A percentile compares a stretch with the other conserved stretches of the same genome.
Conservation (phyloP, 1,140 invertebrate species). For the Drosophila sucinea region DNA sequence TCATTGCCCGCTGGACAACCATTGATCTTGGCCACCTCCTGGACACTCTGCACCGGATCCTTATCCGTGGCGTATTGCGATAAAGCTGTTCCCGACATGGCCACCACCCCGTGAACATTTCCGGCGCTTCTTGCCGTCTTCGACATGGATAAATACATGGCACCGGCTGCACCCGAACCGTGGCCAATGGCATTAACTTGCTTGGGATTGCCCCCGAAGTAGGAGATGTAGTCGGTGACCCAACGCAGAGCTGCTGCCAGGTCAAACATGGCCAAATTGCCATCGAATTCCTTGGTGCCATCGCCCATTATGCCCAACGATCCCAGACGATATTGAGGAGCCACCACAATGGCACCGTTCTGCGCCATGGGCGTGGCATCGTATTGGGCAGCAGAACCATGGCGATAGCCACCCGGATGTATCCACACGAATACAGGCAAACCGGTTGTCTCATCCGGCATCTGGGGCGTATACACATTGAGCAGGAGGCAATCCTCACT, state of each 20-base stretch:
- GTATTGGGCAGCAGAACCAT: conserved; percentile 87
- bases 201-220: conserved; percentile 88
- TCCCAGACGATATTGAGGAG: conserved; percentile 92
- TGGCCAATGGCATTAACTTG: conserved; percentile 88
- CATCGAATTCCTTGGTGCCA: conserved; percentile 86
- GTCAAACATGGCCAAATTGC: conserved; percentile 89
- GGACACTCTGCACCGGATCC: conserved; percentile 84
- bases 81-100: conserved; percentile 88
- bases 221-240: conserved; percentile 87
- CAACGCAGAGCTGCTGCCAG: conserved; percentile 87
- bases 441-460: conserved; percentile 84
- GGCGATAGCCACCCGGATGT: conserved; percentile 86
- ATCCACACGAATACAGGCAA: conserved; percentile 87
- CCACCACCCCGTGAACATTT: conserved; percentile 85
- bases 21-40: conserved; percentile 84
- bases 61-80: conserved; percentile 87
- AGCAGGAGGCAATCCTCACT: conserved; percentile 90
- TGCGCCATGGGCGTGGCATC: conserved; percentile 86
- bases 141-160: conserved; percentile 85
- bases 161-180: conserved; percentile 87
- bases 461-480: conserved; percentile 89
- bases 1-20: conserved; percentile 84
- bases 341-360: conserved; percentile 89
- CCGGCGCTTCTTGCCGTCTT: conserved; percentile 84
- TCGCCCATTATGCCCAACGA: conserved; percentile 90